A percentile compares a stretch with the other conserved stretches of the same genome.
These are phyloP conservation scores for Pempheris klunzingeri DNA, from an alignment of 2,797 vertebrate species.

Conservation along the genomic window DNA sequence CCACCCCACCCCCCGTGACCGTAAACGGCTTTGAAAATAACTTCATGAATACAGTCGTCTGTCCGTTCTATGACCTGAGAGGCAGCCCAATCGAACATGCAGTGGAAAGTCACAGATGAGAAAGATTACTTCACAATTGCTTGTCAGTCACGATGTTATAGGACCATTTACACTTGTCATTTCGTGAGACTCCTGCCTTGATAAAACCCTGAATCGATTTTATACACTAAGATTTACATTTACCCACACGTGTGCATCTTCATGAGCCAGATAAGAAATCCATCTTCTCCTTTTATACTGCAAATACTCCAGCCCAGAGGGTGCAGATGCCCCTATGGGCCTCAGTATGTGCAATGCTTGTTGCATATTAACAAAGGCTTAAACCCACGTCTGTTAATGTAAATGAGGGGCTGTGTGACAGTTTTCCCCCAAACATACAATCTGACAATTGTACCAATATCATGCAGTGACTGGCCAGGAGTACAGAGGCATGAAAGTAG, in stretches of 20 bases:
- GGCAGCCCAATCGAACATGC: neutral
- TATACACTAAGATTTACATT: neutral
- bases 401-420: too few species aligned
- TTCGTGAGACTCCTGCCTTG: neutral
- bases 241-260: neutral
- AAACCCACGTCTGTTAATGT: too few species aligned
- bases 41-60: neutral
- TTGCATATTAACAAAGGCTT: too few species aligned
- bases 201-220: neutral
- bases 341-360: neutral
- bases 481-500: too few species aligned
- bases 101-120: neutral
- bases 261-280: neutral
- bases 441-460: too few species aligned
- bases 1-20: neutral
- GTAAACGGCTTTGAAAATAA: conserved; percentile 14
- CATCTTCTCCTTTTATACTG: too few species aligned
- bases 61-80: neutral
- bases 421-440: too few species aligned
- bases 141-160: neutral
- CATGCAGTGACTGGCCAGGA: too few species aligned
- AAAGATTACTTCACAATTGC: neutral
- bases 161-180: too few species aligned
- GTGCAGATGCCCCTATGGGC: neutral
- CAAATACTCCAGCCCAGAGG: neutral